Evolutionary conservation across 2,113 vertebrate species (phyloP), one percentile per base, ranked within the genome.

Genomic region (Heterochromis multidens): DNA sequence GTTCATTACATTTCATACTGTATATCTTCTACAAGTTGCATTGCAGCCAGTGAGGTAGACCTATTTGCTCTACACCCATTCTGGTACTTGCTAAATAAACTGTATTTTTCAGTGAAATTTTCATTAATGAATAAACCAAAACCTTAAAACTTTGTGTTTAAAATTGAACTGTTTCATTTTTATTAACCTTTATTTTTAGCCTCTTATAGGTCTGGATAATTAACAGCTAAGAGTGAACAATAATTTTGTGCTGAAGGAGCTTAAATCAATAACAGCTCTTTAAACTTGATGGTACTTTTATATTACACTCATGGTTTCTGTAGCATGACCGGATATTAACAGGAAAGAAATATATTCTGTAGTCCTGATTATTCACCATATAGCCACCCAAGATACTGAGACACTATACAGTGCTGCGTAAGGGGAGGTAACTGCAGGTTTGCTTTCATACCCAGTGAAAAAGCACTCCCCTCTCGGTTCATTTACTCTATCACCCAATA

Each of bases 401-500:
- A 52, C 16, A 33, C 16, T 65, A 19, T 13, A 13, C 13, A 43
- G 12, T 17, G 8, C 12, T 31, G 31, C 49, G 52, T 74, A 19
- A n/a, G 29, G 9, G 13, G 31, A 86, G 57, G 60, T 57, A 31
- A 80, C 49, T 67, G 60, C 67, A 83, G 81, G 37, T 57, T 59
- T 54, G 46, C 23, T 56, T 82, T 33, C 16, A 12, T 27, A 37
- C 16, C 49, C 29, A 31, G 56, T 56, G 83, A 85, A 60, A 85
- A 82, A 82, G 40, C 80, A 27, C 78, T 77, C 58, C 7, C 62
- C 46, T 70, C 58, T 81, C 78, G 2, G 86, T 89, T 87, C 62
- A 87, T 90, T 87, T 84, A 74, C 76, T 90, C 88, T 35, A 80
- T 92, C 82, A 57, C 35, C 78, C 87, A 88, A 85, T 82, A 90